These are phyloP conservation scores for Falco berigora DNA, from an alignment of 2,797 vertebrate genomes.

Conservation along the genomic window DNA sequence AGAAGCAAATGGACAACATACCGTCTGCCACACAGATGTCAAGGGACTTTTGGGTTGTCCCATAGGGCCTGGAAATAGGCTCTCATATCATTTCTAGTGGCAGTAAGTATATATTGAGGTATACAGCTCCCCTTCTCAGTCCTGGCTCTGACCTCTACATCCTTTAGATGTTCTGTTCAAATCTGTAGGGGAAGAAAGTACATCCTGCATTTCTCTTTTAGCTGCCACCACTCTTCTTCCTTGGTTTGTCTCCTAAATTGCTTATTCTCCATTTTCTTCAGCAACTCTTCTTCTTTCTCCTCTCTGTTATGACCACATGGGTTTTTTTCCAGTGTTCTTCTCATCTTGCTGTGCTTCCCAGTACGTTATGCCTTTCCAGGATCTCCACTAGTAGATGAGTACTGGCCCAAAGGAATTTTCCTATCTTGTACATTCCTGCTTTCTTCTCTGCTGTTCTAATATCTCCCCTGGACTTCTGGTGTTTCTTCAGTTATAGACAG, in stretches of 20 bases:
- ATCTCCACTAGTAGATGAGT: neutral
- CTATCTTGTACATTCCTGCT: neutral
- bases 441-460: neutral
- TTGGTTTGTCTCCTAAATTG: neutral
- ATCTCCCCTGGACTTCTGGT: neutral
- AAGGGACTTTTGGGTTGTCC: neutral
- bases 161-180: neutral
- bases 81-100: neutral
- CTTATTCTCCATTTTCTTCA: neutral
- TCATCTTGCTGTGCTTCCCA: neutral
- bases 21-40: neutral
- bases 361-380: neutral
- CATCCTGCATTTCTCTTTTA: neutral
- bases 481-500: neutral
- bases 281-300: neutral
- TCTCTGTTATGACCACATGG: neutral
- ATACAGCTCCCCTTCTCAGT: neutral
- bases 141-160: neutral
- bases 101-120: neutral
- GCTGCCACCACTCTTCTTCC: neutral
- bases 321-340: neutral
- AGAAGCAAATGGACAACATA: neutral
- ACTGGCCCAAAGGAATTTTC: neutral
- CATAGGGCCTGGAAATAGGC: neutral
- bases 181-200: neutral